Percentiles rank a stretch among this genome's conserved stretches.
Conservation (phyloP, 2,888 invertebrate species). For the Hypena proboscidalis region DNA sequence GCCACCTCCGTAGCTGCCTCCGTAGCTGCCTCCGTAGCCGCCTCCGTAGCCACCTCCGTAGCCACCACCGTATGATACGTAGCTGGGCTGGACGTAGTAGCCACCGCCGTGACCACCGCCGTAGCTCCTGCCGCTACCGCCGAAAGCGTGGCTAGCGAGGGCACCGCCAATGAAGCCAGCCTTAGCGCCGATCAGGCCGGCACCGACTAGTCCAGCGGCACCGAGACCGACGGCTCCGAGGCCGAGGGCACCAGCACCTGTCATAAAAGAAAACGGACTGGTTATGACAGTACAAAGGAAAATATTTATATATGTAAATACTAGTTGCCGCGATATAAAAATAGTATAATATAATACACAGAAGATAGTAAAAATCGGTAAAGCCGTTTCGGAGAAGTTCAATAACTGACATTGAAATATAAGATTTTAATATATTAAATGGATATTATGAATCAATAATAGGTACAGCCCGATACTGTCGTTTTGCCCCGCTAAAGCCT, state of each 20-base stretch:
- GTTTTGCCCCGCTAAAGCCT: no score
- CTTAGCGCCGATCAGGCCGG: constrained; percentile 65
- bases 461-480: no score
- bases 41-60: constrained; percentile 50
- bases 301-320: no score
- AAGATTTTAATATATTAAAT: no score
- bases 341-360: no score
- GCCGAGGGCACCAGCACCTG: constrained; percentile 53
- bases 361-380: no score
- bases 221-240: constrained; percentile 54
- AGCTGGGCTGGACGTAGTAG: constrained; percentile 33
- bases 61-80: constrained; percentile 42
- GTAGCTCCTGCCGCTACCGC: constrained; percentile 47
- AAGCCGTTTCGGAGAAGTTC: no score
- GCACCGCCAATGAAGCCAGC: constrained; percentile 73
- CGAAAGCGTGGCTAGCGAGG: constrained; percentile 56
- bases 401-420: no score
- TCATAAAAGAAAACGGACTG: constrained; percentile 6
- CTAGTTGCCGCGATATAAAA: no score
- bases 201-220: constrained; percentile 66
- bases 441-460: no score
- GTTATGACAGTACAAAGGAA: no score
- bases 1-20: constrained; percentile 37
- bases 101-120: constrained; percentile 42
- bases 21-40: constrained; percentile 40